Percentiles rank a stretch among this genome's conserved stretches.
Evolutionary conservation across 2,113 vertebrate species (phyloP).

Genomic region (Regulus satrapa): DNA sequence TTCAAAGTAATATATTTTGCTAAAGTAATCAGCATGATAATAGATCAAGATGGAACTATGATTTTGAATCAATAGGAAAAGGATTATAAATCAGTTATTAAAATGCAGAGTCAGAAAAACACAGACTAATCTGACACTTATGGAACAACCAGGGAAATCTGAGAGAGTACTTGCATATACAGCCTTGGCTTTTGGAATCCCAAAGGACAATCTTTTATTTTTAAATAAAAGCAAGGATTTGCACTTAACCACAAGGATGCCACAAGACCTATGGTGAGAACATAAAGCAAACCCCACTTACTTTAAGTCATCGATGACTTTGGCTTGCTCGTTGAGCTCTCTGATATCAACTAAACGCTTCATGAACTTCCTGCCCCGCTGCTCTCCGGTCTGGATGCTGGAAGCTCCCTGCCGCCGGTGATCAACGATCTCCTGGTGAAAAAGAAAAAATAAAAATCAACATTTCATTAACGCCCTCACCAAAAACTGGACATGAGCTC

Average conservation of each 20-base stretch:
- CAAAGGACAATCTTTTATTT: not conserved
- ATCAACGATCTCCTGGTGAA: constrained; percentile 84
- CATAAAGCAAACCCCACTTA: constrained; percentile 60
- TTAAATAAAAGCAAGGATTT: not conserved
- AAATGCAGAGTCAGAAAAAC: not conserved
- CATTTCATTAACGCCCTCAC: not conserved
- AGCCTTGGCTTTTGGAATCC: not conserved
- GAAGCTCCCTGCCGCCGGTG: constrained; percentile 78
- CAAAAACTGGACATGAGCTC: not conserved
- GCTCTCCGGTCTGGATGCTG: constrained; percentile 80
- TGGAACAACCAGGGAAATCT: not conserved
- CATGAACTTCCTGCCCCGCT: constrained; percentile 86
- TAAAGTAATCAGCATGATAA: not conserved
- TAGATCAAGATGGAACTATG: not conserved
- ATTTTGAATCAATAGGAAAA: not conserved
- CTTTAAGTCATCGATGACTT: constrained; percentile 98
- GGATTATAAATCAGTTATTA: not conserved
- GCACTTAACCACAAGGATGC: not conserved
- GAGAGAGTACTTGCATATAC: not conserved
- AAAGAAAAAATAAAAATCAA: no score
- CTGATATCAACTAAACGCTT: constrained; percentile 95
- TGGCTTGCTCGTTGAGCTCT: constrained; percentile 97
- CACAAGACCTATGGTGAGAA: not conserved
- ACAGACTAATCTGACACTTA: not conserved
- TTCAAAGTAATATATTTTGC: not conserved